Evolutionary conservation across 2,113 vertebrate genomes (phyloP).

Genomic region (Eulemur rufifrons): DNA sequence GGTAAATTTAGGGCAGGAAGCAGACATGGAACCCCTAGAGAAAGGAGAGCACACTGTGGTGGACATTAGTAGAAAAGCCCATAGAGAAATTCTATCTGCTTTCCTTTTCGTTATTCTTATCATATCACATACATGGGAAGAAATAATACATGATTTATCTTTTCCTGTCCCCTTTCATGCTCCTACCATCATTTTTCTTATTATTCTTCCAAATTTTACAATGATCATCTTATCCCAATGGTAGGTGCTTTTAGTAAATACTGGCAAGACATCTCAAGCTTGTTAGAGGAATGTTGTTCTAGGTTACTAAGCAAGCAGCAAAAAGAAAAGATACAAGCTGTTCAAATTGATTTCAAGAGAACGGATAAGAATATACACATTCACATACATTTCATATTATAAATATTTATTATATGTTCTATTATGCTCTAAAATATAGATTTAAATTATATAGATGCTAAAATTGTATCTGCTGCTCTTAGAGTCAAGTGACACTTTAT

Average conservation of each 20-base stretch:
- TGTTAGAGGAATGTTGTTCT: not conserved
- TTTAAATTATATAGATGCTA: not conserved
- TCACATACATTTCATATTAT: not conserved
- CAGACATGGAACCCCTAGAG: not conserved
- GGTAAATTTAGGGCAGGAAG: not conserved
- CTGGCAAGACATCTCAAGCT: not conserved
- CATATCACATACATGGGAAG: not conserved
- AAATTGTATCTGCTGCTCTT: not conserved
- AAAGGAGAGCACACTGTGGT: not conserved
- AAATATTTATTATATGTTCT: not conserved
- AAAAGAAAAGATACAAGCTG: not conserved
- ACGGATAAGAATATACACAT: not conserved
- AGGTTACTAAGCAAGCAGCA: not conserved
- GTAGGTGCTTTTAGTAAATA: not conserved
- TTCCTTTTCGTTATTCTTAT: not conserved
- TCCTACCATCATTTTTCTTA: not conserved
- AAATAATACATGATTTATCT: not conserved
- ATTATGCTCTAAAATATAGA: not conserved
- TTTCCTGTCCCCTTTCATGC: not conserved
- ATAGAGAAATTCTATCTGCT: constrained; percentile 4
- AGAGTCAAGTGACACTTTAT: not conserved
- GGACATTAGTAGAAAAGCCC: not conserved
- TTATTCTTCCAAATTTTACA: not conserved
- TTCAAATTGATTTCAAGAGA: constrained; percentile 13
- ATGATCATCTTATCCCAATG: not conserved